These are phyloP conservation scores for Augochlora pura DNA, from an alignment of 1,140 invertebrate genomes.

Conservation along the genomic window DNA sequence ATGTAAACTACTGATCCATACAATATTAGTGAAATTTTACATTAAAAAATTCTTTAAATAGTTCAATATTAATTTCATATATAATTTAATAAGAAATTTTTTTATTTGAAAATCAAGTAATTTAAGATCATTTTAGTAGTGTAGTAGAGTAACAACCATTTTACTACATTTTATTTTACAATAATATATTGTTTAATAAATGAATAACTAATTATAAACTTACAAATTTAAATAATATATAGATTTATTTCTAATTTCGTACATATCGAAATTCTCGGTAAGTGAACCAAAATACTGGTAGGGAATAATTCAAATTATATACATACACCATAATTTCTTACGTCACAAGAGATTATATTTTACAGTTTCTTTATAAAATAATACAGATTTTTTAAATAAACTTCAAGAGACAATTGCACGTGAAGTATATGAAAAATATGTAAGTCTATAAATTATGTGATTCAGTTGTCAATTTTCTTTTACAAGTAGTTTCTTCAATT, in stretches of 20 bases:
- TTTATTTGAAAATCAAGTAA: not conserved
- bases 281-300: not conserved
- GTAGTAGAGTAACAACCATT: not conserved
- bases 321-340: conserved; percentile 3
- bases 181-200: not conserved
- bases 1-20: not conserved
- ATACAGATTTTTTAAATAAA: conserved; percentile 12
- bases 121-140: not conserved
- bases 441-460: conserved; percentile 12
- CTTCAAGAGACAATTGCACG: not conserved
- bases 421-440: not conserved
- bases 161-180: not conserved
- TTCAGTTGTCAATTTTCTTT: not conserved
- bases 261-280: not conserved
- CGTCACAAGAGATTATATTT: conserved; percentile 44
- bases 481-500: not conserved
- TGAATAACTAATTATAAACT: not conserved
- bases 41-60: not conserved
- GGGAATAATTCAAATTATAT: not conserved
- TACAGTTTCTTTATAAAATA: conserved; percentile 38
- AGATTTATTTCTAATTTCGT: not conserved
- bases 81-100: not conserved
- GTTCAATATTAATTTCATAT: not conserved
- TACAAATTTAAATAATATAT: conserved; percentile 14
- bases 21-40: not conserved